Evolutionary conservation across 2,888 invertebrate genomes (phyloP), one percentile per base, ranked within the genome.

Genomic region (Phragmatobia fuliginosa): DNA sequence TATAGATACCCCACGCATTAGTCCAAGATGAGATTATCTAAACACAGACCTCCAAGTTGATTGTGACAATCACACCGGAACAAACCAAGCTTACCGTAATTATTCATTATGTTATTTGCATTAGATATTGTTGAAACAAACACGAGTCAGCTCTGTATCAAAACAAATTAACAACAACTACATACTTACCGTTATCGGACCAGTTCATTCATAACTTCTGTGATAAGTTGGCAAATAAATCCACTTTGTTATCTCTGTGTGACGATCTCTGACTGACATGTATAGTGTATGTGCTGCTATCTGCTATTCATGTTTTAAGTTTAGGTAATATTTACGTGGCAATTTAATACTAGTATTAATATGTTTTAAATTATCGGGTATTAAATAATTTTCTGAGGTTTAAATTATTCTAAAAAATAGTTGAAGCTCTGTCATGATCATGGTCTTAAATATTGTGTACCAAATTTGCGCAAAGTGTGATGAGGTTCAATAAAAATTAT

Each of bases 171-270:
- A 83, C 72, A 76, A 80, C 73, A 78, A 75, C 71, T 82, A 66
- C 71, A 80, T 80, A 72, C 74, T 67, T 70, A 68, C 64, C 66
- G 65, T 80, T 80, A 80, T 80, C 80, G 65, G 66, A 67, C 64
- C 74, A 66, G 72, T 83, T 81, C 80, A 81, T 81, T 81, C 80
- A 81, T 81, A 81, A 81, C 81, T 83, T 83, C 64, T 41, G 72
- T 72, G 80, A 81, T 81, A 81, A 83, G 71, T 81, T 74, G 64
- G 83, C 83, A 83, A 81, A 81, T 81, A 81, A 81, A 83, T 81
- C 68, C 81, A 81, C 73, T 81, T 69, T 60, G 81, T 81, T 80
- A 80, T 83, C 83, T 71, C 65, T 74, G 60, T 68, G 68, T 70
- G 76, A 70, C 79, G 72, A 80, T 83, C 80, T 74, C 71, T 66